Evolutionary conservation across 2,113 vertebrate genomes (phyloP).

Genomic region (Pygoscelis adeliae): DNA sequence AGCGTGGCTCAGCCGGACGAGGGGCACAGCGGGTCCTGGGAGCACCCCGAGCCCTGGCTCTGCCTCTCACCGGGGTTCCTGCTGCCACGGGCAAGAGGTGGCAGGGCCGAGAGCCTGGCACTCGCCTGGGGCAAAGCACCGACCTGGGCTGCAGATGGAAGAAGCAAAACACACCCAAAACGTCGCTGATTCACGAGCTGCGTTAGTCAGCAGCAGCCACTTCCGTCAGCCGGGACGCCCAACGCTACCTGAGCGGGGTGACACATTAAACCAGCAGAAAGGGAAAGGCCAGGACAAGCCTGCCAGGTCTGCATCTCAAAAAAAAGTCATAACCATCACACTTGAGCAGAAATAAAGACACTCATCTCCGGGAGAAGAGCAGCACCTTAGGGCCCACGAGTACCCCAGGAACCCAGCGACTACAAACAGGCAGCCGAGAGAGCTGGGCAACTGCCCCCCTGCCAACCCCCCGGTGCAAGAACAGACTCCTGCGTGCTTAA

Average conservation of each 20-base stretch:
- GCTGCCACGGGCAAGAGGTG: not conserved
- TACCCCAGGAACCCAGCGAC: not conserved
- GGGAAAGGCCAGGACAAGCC: not conserved
- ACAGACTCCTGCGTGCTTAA: not conserved
- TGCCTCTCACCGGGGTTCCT: not conserved
- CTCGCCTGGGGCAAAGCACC: fast-evolving
- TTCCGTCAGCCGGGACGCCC: not conserved
- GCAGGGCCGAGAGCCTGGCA: not conserved
- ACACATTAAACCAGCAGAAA: fast-evolving
- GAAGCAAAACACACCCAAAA: not conserved
- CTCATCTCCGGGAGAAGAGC: not conserved
- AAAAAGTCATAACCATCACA: not conserved
- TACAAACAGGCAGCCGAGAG: not conserved
- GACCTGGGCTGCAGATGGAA: not conserved
- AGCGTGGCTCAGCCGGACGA: fast-evolving
- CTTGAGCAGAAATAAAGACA: not conserved
- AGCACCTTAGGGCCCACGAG: not conserved
- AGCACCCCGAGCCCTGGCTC: not conserved
- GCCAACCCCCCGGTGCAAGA: not conserved
- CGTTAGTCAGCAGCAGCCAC: not conserved
- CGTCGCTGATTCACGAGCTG: fast-evolving
- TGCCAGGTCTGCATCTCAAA: not conserved
- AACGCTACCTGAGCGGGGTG: not conserved
- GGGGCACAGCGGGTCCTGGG: not conserved
- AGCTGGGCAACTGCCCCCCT: not conserved